Evolutionary conservation across 2,113 vertebrate genomes (phyloP).

Genomic region (Eurystomus gularis): DNA sequence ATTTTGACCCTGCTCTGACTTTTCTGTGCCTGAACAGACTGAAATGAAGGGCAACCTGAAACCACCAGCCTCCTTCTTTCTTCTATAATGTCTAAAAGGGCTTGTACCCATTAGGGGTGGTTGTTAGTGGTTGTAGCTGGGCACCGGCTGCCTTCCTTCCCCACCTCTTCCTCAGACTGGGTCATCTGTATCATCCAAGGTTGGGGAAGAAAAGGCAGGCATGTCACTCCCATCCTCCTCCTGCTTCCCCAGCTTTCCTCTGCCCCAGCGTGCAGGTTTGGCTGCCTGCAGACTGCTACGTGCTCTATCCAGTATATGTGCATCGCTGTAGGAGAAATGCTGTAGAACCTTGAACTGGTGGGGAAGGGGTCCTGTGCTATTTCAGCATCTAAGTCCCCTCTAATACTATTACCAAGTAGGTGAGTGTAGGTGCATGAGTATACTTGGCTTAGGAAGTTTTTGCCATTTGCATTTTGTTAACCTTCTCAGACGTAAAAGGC

Average conservation of each 20-base stretch:
- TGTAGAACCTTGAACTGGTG: not conserved
- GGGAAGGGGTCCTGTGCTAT: not conserved
- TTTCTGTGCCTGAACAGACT: not conserved
- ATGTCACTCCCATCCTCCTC: not conserved
- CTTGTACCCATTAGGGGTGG: not conserved
- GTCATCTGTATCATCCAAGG: not conserved
- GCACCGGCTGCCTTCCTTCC: not conserved
- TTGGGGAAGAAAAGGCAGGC: not conserved
- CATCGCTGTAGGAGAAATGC: not conserved
- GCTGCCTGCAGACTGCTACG: not conserved
- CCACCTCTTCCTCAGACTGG: not conserved
- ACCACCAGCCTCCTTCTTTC: not conserved
- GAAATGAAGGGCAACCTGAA: not conserved
- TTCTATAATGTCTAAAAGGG: not conserved
- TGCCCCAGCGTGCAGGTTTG: not conserved
- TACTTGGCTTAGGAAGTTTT: not conserved
- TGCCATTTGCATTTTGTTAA: not conserved
- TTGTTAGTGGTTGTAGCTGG: not conserved
- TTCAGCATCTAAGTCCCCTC: not conserved
- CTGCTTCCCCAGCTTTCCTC: not conserved
- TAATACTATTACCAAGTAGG: not conserved
- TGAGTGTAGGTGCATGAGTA: not conserved
- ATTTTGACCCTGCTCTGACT: not conserved
- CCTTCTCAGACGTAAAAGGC: not conserved
- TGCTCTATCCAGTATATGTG: accelerated